A percentile compares a stretch with the other conserved stretches of the same genome.
Conservation (phyloP, 1,140 invertebrate species). For the Drosophila nigrodunni region DNA sequence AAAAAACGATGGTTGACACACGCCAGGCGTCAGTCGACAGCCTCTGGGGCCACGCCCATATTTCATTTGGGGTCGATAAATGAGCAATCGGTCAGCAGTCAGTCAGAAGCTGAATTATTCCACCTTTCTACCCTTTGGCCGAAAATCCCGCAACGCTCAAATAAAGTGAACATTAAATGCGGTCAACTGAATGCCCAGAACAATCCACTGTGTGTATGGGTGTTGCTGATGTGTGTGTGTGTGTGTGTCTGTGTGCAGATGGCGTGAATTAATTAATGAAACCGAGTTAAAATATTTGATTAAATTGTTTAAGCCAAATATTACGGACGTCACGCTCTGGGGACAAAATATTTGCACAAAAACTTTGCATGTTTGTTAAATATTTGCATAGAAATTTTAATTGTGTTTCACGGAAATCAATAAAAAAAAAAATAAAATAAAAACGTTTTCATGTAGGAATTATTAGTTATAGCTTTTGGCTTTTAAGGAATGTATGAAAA, state of each 20-base stretch:
- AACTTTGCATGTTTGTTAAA: conserved; percentile 23
- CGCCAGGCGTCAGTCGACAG: conserved; percentile 19
- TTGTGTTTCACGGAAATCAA: conserved; percentile 6
- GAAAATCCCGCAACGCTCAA: conserved; percentile 7
- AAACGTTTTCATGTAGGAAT: not conserved
- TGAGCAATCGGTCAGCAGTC: conserved; percentile 46
- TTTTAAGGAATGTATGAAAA: not conserved
- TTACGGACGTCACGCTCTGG: conserved; percentile 15
- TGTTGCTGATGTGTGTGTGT: not conserved
- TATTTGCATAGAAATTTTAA: conserved; percentile 29
- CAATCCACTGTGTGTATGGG: conserved; percentile 6
- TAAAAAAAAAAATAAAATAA: conserved; percentile 10
- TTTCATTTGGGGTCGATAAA: conserved; percentile 22
- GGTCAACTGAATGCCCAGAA: conserved; percentile 23
- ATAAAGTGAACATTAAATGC: conserved; percentile 51
- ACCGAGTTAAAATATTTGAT: conserved; percentile 62
- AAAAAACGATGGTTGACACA: conserved; percentile 21
- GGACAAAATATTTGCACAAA: conserved; percentile 41
- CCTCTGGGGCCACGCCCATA: conserved; percentile 11
- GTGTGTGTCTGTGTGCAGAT: conserved; percentile 7
- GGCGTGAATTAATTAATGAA: conserved; percentile 57
- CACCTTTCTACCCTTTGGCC: not conserved
- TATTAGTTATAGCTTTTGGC: not conserved
- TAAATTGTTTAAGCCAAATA: conserved; percentile 56
- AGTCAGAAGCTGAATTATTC: not conserved